Base-by-base conservation (phyloP, 2,888 invertebrate species). In the Leptopilina myrica region DNA sequence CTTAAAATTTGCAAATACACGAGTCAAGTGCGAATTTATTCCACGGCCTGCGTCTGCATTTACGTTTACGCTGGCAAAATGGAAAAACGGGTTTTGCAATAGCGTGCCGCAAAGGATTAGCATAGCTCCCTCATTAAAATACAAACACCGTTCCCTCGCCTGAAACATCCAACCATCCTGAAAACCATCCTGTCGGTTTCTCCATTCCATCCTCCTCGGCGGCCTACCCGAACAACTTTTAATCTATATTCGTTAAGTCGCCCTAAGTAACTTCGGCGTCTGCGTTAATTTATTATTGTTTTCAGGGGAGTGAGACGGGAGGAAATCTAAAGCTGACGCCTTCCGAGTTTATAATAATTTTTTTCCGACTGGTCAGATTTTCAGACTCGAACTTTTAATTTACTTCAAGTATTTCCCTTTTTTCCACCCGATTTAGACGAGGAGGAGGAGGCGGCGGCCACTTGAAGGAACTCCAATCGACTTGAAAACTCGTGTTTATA, bases 41-140 rank as follows among this genome's bases (percentile, higher is more conserved):
- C 87, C 9, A 84, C 84, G 82, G 83, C 82, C 84, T 84, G 80
- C 83, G 84, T 81, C 80, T 76, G 83, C 81, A 77, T 64, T 76
- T 76, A 64, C 78, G 73, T 78, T 83, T 79, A 81, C 81, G 82
- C 77, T 79, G 79, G 81, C 85, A 84, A 87, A 88, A 89, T 87
- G 87, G 88, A 89, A 90, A 89, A 89, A 88, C 75, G 80, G 78
- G 78, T 81, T 78, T 46, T 76, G 82, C 83, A 79, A 79, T 78
- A 78, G 49, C 86, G 87, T 88, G 88, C 88, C 87, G 86, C 85
- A 86, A 87, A 84, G 89, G 90, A 91, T 91, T 91, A 91, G 90
- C 91, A 91, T 91, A 91, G 88, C 88, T 87, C 87, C 88, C 90
- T 91, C 91, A 90, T 91, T 91, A 91, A 91, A 91, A 91, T 90